Evolutionary conservation across 2,797 vertebrate genomes (phyloP).

Genomic region (Pelodytes ibericus): DNA sequence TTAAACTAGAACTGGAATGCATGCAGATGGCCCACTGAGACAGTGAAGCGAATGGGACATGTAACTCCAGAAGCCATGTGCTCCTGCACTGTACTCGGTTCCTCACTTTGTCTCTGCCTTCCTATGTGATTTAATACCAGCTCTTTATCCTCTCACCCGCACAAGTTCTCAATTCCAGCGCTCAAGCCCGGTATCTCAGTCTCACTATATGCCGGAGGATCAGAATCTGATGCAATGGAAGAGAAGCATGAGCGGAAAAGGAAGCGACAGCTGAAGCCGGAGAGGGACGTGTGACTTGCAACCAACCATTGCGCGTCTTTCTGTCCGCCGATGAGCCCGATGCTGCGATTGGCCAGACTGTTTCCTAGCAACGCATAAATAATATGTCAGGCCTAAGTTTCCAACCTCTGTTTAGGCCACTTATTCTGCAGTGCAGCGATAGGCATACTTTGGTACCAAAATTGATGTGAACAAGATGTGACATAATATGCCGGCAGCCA

Average conservation of each 20-base stretch:
- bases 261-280: background rate
- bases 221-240: conserved; percentile 15
- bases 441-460: no score
- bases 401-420: background rate
- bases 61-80: background rate
- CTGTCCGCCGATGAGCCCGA: background rate
- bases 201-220: background rate
- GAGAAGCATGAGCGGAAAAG: conserved; percentile 36
- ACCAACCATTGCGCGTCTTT: background rate
- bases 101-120: background rate
- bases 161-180: background rate
- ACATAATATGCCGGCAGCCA: no score
- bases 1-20: no score
- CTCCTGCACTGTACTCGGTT: background rate
- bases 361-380: background rate
- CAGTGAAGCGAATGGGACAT: background rate
- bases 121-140: no score
- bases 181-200: background rate
- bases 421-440: no score
- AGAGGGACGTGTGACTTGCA: background rate
- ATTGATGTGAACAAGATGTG: no score
- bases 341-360: background rate
- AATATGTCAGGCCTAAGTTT: background rate
- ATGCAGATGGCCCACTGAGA: no score
- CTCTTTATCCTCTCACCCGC: background rate